Conservation (phyloP, 2,113 vertebrate species). For the Naja naja region DNA sequence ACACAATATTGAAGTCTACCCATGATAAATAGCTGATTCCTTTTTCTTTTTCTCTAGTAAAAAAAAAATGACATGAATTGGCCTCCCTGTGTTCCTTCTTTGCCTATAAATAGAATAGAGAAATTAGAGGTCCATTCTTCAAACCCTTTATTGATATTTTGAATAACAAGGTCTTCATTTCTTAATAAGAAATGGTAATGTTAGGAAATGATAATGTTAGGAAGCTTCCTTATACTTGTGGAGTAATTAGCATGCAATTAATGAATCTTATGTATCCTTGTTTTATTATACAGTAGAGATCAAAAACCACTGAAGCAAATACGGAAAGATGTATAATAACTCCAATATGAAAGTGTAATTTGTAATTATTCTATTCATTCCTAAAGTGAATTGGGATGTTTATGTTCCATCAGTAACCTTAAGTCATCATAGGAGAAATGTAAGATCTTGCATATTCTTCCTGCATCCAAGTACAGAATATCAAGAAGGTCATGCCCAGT, state of each 20-base stretch:
- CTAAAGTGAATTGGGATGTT: conserved; percentile 6
- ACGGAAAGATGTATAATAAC: background rate
- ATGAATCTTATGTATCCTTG: background rate
- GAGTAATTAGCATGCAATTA: background rate
- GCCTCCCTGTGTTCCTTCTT: background rate
- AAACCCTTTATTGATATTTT: background rate
- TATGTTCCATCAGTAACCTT: background rate
- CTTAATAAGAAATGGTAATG: background rate
- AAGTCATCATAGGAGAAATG: background rate
- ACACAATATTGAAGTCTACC: too few relatives aligned
- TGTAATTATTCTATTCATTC: conserved; percentile 4
- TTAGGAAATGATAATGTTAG: background rate
- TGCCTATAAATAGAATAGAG: background rate
- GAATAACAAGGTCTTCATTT: background rate
- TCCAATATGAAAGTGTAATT: background rate
- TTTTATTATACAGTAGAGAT: background rate
- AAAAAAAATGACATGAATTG: background rate
- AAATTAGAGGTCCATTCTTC: background rate
- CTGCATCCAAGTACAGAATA: conserved; percentile 37
- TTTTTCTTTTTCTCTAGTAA: background rate
- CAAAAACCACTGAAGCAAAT: background rate
- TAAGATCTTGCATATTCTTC: background rate
- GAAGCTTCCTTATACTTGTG: background rate
- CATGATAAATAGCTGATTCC: background rate
- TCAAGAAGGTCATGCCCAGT: conserved; percentile 13